Conservation (phyloP, 2,797 vertebrate genomes). For the Myripristis murdjan region DNA sequence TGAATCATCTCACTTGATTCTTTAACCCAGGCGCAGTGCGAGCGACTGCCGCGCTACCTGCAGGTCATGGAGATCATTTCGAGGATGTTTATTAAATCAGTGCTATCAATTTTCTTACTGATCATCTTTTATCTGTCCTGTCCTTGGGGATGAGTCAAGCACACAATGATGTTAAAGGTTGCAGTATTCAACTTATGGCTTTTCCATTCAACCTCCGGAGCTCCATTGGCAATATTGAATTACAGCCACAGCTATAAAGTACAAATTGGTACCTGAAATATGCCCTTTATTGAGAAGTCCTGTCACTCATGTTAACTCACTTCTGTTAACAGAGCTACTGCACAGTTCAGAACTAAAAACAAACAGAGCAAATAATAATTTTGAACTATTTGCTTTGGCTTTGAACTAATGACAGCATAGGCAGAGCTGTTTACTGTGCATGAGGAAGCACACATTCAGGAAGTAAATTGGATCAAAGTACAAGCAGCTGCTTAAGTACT, state of each 20-base stretch:
- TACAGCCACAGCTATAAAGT: slow-evolving; percentile 61
- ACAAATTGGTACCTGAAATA: slow-evolving; percentile 76
- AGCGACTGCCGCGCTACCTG: slow-evolving; percentile 87
- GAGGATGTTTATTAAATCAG: slow-evolving; percentile 89
- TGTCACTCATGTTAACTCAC: slow-evolving; percentile 63
- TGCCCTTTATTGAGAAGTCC: slow-evolving; percentile 49
- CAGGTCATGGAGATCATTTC: slow-evolving; percentile 84
- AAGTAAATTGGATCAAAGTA: slow-evolving; percentile 88
- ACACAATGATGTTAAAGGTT: slow-evolving; percentile 86
- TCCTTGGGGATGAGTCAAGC: slow-evolving; percentile 86
- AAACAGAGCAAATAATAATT: slow-evolving; percentile 81
- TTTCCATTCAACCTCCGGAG: slow-evolving; percentile 74
- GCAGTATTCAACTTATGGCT: slow-evolving; percentile 80
- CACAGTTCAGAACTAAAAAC: slow-evolving; percentile 52
- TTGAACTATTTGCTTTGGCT: slow-evolving; percentile 81
- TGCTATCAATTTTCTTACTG: slow-evolving; percentile 87
- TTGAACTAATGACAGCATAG: slow-evolving; percentile 81
- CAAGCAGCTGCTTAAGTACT: slow-evolving; percentile 87
- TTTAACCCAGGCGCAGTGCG: slow-evolving; percentile 90
- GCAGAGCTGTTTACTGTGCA: slow-evolving; percentile 86
- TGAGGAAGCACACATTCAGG: slow-evolving; percentile 86
- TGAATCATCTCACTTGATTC: slow-evolving; percentile 99
- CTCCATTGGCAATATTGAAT: slow-evolving; percentile 76
- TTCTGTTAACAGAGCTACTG: slow-evolving; percentile 64
- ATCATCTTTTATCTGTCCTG: slow-evolving; percentile 88